Percentiles rank a stretch among this genome's conserved stretches.
Evolutionary conservation across 2,888 invertebrate species (phyloP).

Genomic region (Vanessa cardui): DNA sequence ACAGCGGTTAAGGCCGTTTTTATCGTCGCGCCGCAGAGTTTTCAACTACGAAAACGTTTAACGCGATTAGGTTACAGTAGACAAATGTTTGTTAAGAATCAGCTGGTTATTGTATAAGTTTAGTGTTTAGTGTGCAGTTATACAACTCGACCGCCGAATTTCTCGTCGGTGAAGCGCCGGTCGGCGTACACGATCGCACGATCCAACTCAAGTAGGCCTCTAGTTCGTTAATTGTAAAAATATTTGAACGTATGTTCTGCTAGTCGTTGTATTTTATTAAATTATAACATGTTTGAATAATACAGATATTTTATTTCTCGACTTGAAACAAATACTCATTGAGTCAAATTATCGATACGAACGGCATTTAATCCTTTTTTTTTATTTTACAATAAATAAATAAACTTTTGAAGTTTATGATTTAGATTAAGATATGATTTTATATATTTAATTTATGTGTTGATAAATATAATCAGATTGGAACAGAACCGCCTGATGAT

Average conservation of each 20-base stretch:
- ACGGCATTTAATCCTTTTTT: constrained; percentile 8
- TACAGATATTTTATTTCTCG: constrained; percentile 29
- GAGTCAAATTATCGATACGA: not conserved
- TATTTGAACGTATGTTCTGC: constrained; percentile 23
- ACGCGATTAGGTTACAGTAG: constrained; percentile 10
- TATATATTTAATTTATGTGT: not conserved
- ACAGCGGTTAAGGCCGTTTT: constrained; percentile 51
- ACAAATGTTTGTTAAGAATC: constrained; percentile 14
- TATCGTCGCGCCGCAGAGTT: not conserved
- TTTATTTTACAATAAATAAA: not conserved
- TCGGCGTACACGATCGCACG: constrained; percentile 24
- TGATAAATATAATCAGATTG: not conserved
- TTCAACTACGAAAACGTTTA: not conserved
- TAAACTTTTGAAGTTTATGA: constrained; percentile 1
- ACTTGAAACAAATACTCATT: constrained; percentile 9
- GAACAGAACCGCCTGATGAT: constrained; percentile 7
- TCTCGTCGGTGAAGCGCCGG: constrained; percentile 5
- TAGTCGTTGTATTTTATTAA: constrained; percentile 34
- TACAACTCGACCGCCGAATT: not conserved
- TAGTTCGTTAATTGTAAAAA: constrained; percentile 27
- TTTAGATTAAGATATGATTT: constrained; percentile 1
- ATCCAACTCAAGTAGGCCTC: not conserved
- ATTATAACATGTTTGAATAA: constrained; percentile 27
- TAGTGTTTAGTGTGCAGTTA: constrained; percentile 5
- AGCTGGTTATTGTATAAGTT: constrained; percentile 9